Percentiles rank a stretch among this genome's conserved stretches.
Conservation (phyloP, 2,797 vertebrate genomes). For the Gymnoscopelus braueri region DNA sequence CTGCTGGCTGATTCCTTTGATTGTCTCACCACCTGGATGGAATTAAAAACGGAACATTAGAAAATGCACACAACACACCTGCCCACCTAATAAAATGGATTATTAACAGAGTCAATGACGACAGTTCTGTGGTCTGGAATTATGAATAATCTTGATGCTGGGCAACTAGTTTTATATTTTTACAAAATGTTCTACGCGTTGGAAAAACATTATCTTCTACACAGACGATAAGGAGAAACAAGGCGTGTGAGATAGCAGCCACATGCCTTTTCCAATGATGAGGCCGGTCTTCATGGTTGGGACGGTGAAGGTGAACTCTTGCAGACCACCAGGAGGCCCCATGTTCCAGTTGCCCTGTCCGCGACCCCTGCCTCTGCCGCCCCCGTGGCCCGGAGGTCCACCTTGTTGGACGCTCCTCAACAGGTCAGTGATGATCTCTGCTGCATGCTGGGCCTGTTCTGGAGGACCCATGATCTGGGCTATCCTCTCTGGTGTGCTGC, state of each 20-base stretch:
- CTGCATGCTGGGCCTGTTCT: constrained; percentile 95
- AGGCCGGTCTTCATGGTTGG: constrained; percentile 98
- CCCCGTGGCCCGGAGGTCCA: constrained; percentile 92
- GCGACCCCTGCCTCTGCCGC: constrained; percentile 93
- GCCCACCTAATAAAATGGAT: too few relatives aligned
- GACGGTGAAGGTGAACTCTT: constrained; percentile 98
- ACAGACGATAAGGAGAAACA: too few relatives aligned
- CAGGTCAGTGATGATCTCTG: constrained; percentile 96
- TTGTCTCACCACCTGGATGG: constrained; percentile 93
- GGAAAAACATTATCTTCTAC: too few relatives aligned
- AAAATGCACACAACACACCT: neutral
- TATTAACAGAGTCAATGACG: too few relatives aligned
- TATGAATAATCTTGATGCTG: too few relatives aligned
- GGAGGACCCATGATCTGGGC: constrained; percentile 98
- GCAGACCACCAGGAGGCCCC: constrained; percentile 97
- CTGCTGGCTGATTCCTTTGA: constrained; percentile 98
- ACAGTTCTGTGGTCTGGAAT: too few relatives aligned
- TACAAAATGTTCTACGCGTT: too few relatives aligned
- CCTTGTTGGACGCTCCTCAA: constrained; percentile 96
- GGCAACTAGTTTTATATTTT: too few relatives aligned
- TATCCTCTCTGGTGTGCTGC: constrained; percentile 96
- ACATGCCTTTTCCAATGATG: constrained; percentile 96
- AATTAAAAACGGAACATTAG: constrained; percentile 4
- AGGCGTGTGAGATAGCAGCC: neutral
- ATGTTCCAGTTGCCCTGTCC: constrained; percentile 99